phyloP scores from a whole-genome alignment of 1,140 invertebrate species.

The Megalopta genalis region DNA sequence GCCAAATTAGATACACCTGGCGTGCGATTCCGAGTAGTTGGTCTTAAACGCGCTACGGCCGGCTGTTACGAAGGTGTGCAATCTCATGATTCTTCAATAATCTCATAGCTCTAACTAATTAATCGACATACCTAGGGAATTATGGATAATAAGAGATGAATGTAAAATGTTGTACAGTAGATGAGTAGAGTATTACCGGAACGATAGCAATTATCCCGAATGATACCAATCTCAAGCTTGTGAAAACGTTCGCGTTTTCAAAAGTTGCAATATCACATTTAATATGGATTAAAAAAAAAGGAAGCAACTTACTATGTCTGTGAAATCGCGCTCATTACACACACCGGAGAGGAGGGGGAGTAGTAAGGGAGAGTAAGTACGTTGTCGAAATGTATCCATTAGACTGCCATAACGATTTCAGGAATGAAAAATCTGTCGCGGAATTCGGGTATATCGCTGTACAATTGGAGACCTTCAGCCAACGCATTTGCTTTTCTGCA shows the following conservation, averaged over 20 bases:
- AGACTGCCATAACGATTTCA: slow-evolving; percentile 34
- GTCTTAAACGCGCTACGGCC: slow-evolving; percentile 42
- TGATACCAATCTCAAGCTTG: slow-evolving; percentile 79
- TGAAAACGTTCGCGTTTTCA: slow-evolving; percentile 72
- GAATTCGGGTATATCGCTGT: slow-evolving; percentile 5
- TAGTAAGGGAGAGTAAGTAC: slow-evolving; percentile 36
- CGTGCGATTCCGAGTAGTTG: slow-evolving; percentile 1
- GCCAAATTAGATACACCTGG: neutral
- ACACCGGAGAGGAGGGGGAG: slow-evolving; percentile 44
- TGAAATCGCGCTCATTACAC: slow-evolving; percentile 59
- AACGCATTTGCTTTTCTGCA: slow-evolving; percentile 40
- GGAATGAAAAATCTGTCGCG: neutral
- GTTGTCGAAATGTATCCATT: slow-evolving; percentile 49
- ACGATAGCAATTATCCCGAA: slow-evolving; percentile 70
- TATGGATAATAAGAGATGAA: slow-evolving; percentile 60
- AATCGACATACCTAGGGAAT: slow-evolving; percentile 73
- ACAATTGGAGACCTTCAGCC: slow-evolving; percentile 33
- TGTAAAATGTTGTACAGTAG: slow-evolving; percentile 81
- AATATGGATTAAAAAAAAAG: slow-evolving; percentile 69
- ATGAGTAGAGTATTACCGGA: slow-evolving; percentile 76
- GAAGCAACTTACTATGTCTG: slow-evolving; percentile 58
- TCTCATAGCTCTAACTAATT: slow-evolving; percentile 73
- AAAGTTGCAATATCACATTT: slow-evolving; percentile 78
- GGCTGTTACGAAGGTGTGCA: slow-evolving; percentile 63
- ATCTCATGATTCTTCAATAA: slow-evolving; percentile 79